Conservation (phyloP, 2,113 vertebrate genomes). For the Manacus vitellinus region DNA sequence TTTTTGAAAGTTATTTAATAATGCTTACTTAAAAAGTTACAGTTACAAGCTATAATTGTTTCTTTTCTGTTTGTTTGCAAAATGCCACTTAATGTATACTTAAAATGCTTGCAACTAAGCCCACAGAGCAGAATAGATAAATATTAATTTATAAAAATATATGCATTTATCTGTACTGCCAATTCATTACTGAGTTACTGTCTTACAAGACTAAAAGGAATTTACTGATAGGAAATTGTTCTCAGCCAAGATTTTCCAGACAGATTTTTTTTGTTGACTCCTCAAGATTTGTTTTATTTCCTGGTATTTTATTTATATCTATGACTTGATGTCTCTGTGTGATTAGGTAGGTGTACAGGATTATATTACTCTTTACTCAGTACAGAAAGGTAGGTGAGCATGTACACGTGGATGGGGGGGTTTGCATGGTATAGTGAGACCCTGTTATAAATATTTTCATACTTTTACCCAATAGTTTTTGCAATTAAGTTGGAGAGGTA, state of each 20-base stretch:
- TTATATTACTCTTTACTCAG: background rate
- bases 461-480: background rate
- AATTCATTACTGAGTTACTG: background rate
- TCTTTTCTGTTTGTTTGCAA: background rate
- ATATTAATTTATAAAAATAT: background rate
- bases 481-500: background rate
- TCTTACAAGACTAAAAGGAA: background rate
- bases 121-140: background rate
- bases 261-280: background rate
- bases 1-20: background rate
- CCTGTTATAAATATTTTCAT: background rate
- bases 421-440: background rate
- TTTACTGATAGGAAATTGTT: background rate
- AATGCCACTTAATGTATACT: background rate
- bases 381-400: background rate
- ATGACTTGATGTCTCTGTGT: background rate
- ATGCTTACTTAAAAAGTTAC: background rate
- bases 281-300: background rate
- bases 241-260: background rate
- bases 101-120: background rate
- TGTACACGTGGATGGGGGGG: accelerated
- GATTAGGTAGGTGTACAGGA: background rate
- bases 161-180: background rate
- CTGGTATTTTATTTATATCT: background rate
- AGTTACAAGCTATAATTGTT: background rate